phyloP scores from a whole-genome alignment of 2,113 vertebrate species.

The Lucifuga dentata region DNA sequence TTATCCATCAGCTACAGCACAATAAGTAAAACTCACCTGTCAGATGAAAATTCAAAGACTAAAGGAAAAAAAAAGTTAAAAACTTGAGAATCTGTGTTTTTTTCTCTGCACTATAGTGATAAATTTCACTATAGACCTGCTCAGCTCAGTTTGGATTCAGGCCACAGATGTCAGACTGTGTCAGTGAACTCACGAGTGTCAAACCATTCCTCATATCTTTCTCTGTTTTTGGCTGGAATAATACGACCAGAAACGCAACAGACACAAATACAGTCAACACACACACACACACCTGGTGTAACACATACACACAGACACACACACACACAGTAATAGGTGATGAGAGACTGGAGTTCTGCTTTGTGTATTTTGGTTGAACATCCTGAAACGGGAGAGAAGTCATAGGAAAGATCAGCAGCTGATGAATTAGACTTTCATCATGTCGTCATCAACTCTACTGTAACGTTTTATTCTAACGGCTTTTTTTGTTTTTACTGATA shows the following conservation, averaged over 20 bases:
- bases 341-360: conserved; percentile 20
- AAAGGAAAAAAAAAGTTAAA: too few species aligned
- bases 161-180: too few species aligned
- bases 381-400: conserved; percentile 3
- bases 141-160: too few species aligned
- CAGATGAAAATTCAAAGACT: too few species aligned
- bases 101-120: too few species aligned
- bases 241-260: conserved; percentile 3
- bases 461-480: too few species aligned
- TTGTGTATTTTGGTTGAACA: conserved; percentile 25
- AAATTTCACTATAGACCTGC: too few species aligned
- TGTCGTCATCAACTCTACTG: too few species aligned
- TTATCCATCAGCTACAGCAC: too few species aligned
- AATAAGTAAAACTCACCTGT: neutral
- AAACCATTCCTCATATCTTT: conserved; percentile 3
- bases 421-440: conserved; percentile 7
- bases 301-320: conserved; percentile 6
- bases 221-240: conserved; percentile 28
- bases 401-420: neutral
- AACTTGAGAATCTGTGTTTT: too few species aligned
- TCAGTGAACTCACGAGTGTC: conserved; percentile 11
- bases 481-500: too few species aligned
- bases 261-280: neutral
- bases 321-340: conserved; percentile 5
- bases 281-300: neutral